These are phyloP conservation scores for Nomada goodeniana DNA, from an alignment of 2,888 invertebrate genomes.

Conservation along the genomic window DNA sequence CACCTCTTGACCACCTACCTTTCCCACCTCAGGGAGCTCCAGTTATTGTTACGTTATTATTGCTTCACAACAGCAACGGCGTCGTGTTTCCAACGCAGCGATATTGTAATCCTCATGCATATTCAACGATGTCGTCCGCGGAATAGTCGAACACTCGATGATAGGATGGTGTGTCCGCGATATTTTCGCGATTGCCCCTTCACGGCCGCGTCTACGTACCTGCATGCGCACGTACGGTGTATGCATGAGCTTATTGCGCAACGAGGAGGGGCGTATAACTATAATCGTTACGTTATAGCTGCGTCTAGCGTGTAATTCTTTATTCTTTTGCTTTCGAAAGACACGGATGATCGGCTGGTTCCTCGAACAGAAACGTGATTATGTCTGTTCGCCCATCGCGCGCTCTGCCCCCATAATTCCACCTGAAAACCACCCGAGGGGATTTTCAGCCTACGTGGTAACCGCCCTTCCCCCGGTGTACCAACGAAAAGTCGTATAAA, in stretches of 20 bases:
- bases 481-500: constrained; percentile 39
- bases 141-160: constrained; percentile 2
- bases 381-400: constrained; percentile 18
- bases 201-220: constrained; percentile 7
- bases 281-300: not conserved
- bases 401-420: constrained; percentile 35
- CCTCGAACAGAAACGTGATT: constrained; percentile 36
- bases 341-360: constrained; percentile 37
- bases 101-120: constrained; percentile 8
- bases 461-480: constrained; percentile 4
- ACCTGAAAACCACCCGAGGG: constrained; percentile 20
- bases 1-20: no score
- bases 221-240: not conserved
- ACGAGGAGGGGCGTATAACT: constrained; percentile 25
- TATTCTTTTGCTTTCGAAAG: constrained; percentile 33
- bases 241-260: constrained; percentile 13
- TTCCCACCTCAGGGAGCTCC: not conserved
- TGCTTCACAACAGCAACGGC: not conserved
- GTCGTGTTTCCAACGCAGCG: not conserved
- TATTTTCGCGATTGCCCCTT: constrained; percentile 39
- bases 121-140: not conserved
- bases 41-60: not conserved
- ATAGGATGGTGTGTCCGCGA: constrained; percentile 19
- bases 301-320: constrained; percentile 28
- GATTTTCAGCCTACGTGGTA: constrained; percentile 17